These are phyloP conservation scores for Griposia aprilina DNA, from an alignment of 2,888 invertebrate species.

Conservation along the genomic window DNA sequence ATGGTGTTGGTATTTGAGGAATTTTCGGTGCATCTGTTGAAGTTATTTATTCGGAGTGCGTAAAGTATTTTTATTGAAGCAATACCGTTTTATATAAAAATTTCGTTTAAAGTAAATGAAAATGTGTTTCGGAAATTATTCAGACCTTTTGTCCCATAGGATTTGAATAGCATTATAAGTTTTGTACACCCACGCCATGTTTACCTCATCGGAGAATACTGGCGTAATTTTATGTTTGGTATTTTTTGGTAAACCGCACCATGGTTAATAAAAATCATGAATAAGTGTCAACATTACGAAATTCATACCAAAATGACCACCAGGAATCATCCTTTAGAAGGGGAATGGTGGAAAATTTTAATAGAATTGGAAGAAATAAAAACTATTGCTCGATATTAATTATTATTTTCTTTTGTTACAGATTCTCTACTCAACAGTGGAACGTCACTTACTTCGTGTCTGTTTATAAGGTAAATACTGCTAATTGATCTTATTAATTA, in stretches of 20 bases:
- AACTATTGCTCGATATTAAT: not conserved
- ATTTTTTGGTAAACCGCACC: too few relatives aligned
- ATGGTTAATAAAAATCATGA: too few relatives aligned
- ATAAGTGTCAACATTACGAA: too few relatives aligned
- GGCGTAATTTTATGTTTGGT: not conserved
- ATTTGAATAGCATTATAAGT: not conserved
- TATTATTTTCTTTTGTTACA: slow-evolving; percentile 67
- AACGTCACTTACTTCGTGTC: slow-evolving; percentile 55
- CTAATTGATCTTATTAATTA: not conserved
- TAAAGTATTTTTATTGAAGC: not conserved
- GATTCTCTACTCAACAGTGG: slow-evolving; percentile 63
- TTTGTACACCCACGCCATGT: too few relatives aligned
- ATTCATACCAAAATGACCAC: too few relatives aligned
- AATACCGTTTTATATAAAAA: not conserved
- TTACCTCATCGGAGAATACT: not conserved
- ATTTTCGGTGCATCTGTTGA: slow-evolving; percentile 15
- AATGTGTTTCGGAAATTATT: not conserved
- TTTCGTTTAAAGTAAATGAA: not conserved
- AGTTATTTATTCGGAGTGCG: not conserved
- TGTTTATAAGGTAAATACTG: slow-evolving; percentile 74
- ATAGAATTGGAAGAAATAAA: not conserved
- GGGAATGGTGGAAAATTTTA: not conserved
- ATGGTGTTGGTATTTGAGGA: slow-evolving; percentile 17
- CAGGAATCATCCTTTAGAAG: not conserved
- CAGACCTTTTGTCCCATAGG: not conserved